phyloP scores from a whole-genome alignment of 2,113 vertebrate genomes.

The Columba livia region DNA sequence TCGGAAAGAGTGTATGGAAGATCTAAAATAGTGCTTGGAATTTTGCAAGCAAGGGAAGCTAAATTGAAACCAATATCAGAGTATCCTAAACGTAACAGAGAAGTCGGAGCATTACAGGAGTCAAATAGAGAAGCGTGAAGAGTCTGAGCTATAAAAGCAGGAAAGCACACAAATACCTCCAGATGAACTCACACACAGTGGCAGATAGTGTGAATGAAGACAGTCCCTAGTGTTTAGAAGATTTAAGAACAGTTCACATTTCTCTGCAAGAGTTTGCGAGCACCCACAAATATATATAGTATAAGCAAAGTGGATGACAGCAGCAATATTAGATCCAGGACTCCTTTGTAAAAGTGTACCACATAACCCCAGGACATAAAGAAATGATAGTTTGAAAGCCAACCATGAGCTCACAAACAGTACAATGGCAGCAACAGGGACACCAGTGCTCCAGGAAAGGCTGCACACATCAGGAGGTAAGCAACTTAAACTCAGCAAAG shows the following conservation, averaged over 20 bases:
- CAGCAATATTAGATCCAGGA: neutral
- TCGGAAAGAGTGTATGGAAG: neutral
- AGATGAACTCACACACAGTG: neutral
- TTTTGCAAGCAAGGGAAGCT: neutral
- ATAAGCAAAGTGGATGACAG: neutral
- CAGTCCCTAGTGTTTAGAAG: neutral
- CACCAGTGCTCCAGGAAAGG: neutral
- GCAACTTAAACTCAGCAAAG: neutral
- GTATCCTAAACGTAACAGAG: constrained; percentile 11
- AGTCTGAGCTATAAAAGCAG: neutral
- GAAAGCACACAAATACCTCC: neutral
- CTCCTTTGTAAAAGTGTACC: neutral
- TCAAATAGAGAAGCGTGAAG: neutral
- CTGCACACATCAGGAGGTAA: neutral
- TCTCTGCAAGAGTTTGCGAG: neutral
- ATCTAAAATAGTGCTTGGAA: neutral
- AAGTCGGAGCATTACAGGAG: neutral
- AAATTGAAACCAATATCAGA: neutral
- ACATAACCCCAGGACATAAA: neutral
- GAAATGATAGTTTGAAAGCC: neutral
- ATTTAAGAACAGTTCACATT: neutral
- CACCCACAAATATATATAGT: neutral
- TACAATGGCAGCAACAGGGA: neutral
- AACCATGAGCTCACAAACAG: neutral
- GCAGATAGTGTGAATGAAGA: neutral